Evolutionary conservation across 2,113 vertebrate genomes (phyloP).

Genomic region (Pimephales promelas): DNA sequence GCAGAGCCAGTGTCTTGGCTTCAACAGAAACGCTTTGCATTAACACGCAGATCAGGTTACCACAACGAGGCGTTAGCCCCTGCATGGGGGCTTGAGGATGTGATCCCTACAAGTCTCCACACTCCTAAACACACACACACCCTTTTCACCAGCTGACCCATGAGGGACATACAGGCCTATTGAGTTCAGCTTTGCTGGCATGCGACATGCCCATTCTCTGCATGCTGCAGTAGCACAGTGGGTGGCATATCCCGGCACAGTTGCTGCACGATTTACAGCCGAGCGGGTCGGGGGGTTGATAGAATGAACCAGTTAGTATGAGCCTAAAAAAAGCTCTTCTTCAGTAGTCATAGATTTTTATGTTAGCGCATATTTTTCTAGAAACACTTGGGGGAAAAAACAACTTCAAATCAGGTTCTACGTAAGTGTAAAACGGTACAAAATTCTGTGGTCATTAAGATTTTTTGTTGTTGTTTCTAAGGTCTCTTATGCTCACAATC

Average conservation of each 20-base stretch:
- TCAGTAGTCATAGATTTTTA: conserved; percentile 4
- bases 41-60: conserved; percentile 42
- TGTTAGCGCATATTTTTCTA: background rate
- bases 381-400: background rate
- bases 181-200: conserved; percentile 74
- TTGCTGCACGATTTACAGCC: conserved; percentile 76
- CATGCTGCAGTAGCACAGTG: conserved; percentile 69
- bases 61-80: conserved; percentile 24
- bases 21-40: conserved; percentile 11
- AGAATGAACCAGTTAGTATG: conserved; percentile 71
- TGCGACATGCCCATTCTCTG: conserved; percentile 69
- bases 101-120: conserved; percentile 28
- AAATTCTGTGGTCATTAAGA: too few species aligned
- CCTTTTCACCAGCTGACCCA: conserved; percentile 51
- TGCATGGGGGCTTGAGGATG: conserved; percentile 41
- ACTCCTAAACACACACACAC: conserved; percentile 34
- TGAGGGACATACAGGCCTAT: conserved; percentile 59
- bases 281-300: conserved; percentile 75
- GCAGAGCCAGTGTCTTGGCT: background rate
- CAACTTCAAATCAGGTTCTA: background rate
- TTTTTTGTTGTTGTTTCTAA: too few species aligned
- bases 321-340: conserved; percentile 71
- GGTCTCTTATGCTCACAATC: background rate
- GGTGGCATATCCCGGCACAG: conserved; percentile 75
- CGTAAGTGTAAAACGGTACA: too few species aligned